These are phyloP conservation scores for Eustalomyia histrio DNA, from an alignment of 2,888 invertebrate genomes.

Conservation along the genomic window DNA sequence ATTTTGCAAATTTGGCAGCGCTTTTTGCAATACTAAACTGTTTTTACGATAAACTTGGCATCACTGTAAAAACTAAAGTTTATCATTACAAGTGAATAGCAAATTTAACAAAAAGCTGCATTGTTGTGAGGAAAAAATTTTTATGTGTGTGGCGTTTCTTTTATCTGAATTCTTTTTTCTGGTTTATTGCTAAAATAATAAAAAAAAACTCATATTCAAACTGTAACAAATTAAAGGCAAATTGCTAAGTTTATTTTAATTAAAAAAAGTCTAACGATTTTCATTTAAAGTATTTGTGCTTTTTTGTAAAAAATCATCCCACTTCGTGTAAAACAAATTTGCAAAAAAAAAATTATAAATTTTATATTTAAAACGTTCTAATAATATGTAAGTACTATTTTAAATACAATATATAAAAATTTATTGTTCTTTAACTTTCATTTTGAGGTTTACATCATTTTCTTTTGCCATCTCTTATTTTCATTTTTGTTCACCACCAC, in stretches of 20 bases:
- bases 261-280: no score
- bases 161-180: no score
- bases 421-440: background rate
- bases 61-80: background rate
- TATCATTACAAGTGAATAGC: background rate
- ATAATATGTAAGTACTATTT: constrained; percentile 4
- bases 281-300: no score
- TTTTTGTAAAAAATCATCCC: no score
- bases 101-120: background rate
- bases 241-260: no score
- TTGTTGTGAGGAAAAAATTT: background rate
- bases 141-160: background rate
- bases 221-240: background rate
- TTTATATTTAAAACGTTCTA: no score
- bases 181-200: no score
- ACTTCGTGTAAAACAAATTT: constrained; percentile 15
- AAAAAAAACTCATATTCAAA: background rate
- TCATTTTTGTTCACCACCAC: background rate
- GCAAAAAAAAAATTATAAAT: background rate
- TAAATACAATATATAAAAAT: background rate
- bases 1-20: no score
- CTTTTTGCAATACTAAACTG: no score
- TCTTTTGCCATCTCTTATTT: background rate
- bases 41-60: no score
- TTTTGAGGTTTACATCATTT: constrained; percentile 5